Percentiles rank a stretch among this genome's conserved stretches.
These are phyloP conservation scores for Camptogramma bilineatum DNA, from an alignment of 2,888 invertebrate genomes.

Conservation along the genomic window DNA sequence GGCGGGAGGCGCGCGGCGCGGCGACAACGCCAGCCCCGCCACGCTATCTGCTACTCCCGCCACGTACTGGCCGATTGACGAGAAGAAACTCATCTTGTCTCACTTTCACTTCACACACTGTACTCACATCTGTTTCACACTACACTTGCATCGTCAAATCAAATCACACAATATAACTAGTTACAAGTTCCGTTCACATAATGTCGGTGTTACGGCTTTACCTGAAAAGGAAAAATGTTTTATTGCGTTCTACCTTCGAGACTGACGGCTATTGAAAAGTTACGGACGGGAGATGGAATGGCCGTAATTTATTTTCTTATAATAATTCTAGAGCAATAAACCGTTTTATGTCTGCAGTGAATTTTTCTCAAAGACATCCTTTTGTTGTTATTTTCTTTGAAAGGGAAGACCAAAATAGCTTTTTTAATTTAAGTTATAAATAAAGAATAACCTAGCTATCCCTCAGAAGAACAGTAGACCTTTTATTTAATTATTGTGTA, in stretches of 20 bases:
- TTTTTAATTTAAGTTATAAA: conserved; percentile 22
- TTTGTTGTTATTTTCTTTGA: conserved; percentile 49
- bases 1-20: conserved; percentile 89
- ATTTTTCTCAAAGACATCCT: conserved; percentile 51
- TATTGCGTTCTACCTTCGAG: conserved; percentile 23
- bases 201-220: conserved; percentile 27
- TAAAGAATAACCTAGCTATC: background rate
- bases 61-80: conserved; percentile 93
- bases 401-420: conserved; percentile 23
- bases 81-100: conserved; percentile 92
- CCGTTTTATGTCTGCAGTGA: conserved; percentile 55
- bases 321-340: conserved; percentile 61
- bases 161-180: conserved; percentile 29
- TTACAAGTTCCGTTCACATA: conserved; percentile 26
- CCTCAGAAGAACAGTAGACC: background rate
- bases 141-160: conserved; percentile 5
- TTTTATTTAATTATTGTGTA: background rate
- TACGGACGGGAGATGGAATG: conserved; percentile 52
- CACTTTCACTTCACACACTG: conserved; percentile 43
- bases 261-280: conserved; percentile 41
- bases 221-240: conserved; percentile 39
- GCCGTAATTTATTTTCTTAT: conserved; percentile 58
- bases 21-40: conserved; percentile 91
- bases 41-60: conserved; percentile 94
- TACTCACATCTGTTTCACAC: conserved; percentile 49